Percentiles rank a stretch among this genome's conserved stretches.
These are phyloP conservation scores for Anthonomus grandis DNA, from an alignment of 1,140 invertebrate genomes.

Conservation along the genomic window DNA sequence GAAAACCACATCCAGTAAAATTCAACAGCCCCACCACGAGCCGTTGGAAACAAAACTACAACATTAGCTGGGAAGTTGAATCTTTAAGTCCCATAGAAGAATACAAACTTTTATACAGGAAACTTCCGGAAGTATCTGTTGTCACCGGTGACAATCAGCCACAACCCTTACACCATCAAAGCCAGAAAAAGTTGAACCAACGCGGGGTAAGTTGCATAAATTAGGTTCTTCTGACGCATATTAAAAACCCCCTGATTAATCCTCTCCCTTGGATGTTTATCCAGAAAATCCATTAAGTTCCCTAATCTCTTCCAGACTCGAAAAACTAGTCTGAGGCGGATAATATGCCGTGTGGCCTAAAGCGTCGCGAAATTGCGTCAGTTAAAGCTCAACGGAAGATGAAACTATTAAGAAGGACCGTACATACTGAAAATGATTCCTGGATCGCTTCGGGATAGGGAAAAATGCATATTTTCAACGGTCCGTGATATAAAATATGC, in stretches of 20 bases:
- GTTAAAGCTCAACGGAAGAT: background rate
- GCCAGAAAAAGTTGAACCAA: constrained; percentile 40
- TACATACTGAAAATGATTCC: constrained; percentile 4
- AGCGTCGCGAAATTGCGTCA: background rate
- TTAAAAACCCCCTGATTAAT: background rate
- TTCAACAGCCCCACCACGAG: constrained; percentile 61
- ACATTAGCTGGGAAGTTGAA: constrained; percentile 65
- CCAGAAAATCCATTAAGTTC: background rate
- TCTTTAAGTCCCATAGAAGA: constrained; percentile 63
- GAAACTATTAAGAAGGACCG: constrained; percentile 1
- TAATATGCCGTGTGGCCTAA: background rate
- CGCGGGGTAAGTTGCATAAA: constrained; percentile 28
- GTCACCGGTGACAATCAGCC: constrained; percentile 49
- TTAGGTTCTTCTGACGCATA: background rate
- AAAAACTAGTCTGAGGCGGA: too few relatives aligned
- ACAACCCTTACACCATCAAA: constrained; percentile 50
- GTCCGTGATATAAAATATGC: too few relatives aligned
- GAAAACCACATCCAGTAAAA: constrained; percentile 60
- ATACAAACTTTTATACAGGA: constrained; percentile 62
- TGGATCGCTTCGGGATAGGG: background rate
- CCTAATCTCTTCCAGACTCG: background rate
- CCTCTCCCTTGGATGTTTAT: background rate
- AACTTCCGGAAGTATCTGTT: constrained; percentile 53
- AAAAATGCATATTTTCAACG: too few relatives aligned
- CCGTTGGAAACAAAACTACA: constrained; percentile 61